Evolutionary conservation across 37 sponge, comb jelly and placozoan species (phyloP), one percentile per base, ranked within the genome.

Genomic region (Tethya wilhelma): DNA sequence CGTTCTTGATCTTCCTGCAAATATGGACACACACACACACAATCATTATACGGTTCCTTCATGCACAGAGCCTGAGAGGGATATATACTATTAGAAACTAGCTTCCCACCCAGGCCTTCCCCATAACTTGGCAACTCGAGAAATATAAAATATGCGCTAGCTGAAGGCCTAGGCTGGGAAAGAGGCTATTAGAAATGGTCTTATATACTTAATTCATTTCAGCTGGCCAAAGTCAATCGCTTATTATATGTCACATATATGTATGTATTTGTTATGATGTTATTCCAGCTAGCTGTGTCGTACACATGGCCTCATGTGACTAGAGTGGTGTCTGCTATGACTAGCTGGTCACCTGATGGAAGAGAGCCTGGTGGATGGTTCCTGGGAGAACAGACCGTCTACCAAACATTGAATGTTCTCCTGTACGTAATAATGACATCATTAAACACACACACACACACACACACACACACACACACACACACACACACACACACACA

Each of bases 1-100:
- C 56, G 56, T 83, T 64, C 67, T 83, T 83, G 20, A 83, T 74
- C 28, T 74, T 83, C 67, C 84, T 83, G 37, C 38, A 67, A 12
- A 49, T 49, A 19, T 49, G 14, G 14, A 49, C 53, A 9, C 9
- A n/a, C n/a, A n/a, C n/a, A n/a, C n/a, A n/a, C n/a, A n/a, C n/a
- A n/a, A n/a, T n/a, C n/a, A n/a, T n/a, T n/a, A n/a, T n/a, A n/a
- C n/a, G n/a, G n/a, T n/a, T n/a, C n/a, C n/a, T n/a, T n/a, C n/a
- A n/a, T n/a, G n/a, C n/a, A n/a, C n/a, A n/a, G n/a, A n/a, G n/a
- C n/a, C n/a, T n/a, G n/a, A n/a, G n/a, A n/a, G n/a, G n/a, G n/a
- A n/a, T n/a, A n/a, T n/a, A n/a, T 58, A 19, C 14, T 49, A 14
- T 49, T 49, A 14, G 53, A 49, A 49, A 14, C 9, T 14, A 49